A percentile compares a stretch with the other conserved stretches of the same genome.
Conservation (phyloP, 2,888 invertebrate species). For the Archips xylosteana region DNA sequence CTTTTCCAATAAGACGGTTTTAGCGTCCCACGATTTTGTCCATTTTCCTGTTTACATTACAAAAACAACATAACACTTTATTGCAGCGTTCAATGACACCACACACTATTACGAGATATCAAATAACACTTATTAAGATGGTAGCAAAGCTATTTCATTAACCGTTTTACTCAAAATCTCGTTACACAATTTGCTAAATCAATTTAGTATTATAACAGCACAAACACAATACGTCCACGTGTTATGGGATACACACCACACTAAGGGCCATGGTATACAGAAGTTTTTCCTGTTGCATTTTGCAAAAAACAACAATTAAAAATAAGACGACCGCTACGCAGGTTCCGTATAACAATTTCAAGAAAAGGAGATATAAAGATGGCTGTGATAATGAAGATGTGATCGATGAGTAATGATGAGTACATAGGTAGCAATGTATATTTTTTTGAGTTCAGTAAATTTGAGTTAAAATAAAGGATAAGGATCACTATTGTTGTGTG, state of each 20-base stretch:
- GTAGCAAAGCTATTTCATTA: too few species aligned
- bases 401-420: too few species aligned
- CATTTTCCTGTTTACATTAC: not conserved
- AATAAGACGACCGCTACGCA: not conserved
- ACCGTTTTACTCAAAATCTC: too few species aligned
- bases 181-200: not conserved
- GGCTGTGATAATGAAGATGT: too few species aligned
- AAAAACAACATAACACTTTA: not conserved
- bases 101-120: not conserved
- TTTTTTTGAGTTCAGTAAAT: too few species aligned
- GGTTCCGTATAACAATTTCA: not conserved
- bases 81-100: not conserved
- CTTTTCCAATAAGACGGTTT: not conserved
- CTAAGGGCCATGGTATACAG: not conserved
- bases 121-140: too few species aligned
- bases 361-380: too few species aligned
- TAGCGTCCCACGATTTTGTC: not conserved
- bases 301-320: conserved; percentile 1
- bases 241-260: not conserved
- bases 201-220: too few species aligned
- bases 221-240: not conserved
- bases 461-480: too few species aligned
- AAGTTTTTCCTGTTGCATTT: not conserved
- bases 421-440: too few species aligned
- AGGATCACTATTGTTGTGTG: too few species aligned